These are phyloP conservation scores for Budorcas taxicolor DNA, from an alignment of 2,113 vertebrate genomes.

Conservation along the genomic window DNA sequence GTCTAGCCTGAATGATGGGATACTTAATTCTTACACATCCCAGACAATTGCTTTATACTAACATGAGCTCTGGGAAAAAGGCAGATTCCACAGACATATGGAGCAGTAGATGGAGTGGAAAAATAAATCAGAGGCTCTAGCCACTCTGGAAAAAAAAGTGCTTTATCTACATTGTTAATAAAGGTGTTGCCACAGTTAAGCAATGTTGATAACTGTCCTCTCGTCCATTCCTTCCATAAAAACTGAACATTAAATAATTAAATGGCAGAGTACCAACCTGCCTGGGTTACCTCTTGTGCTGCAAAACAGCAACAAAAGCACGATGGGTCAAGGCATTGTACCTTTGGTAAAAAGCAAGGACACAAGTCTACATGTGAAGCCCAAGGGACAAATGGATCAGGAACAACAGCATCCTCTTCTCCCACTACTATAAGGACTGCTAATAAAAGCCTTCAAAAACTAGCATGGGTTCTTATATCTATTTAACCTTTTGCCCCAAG, in stretches of 20 bases:
- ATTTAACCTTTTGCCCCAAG: constrained; percentile 87
- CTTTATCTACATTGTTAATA: constrained; percentile 82
- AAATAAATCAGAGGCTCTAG: constrained; percentile 86
- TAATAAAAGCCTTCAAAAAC: constrained; percentile 85
- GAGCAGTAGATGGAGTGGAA: constrained; percentile 89
- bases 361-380: constrained; percentile 75
- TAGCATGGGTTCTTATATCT: constrained; percentile 85
- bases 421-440: constrained; percentile 75
- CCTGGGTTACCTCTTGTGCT: constrained; percentile 58
- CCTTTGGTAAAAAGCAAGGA: constrained; percentile 69
- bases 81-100: constrained; percentile 91
- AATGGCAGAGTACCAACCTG: constrained; percentile 49
- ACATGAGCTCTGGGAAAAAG: constrained; percentile 90
- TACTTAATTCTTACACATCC: constrained; percentile 97
- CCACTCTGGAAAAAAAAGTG: constrained; percentile 74
- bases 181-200: constrained; percentile 78
- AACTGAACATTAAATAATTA: constrained; percentile 76
- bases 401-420: constrained; percentile 74
- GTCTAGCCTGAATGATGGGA: constrained; percentile 96
- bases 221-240: constrained; percentile 69
- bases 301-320: not conserved
- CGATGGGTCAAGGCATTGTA: constrained; percentile 44
- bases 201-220: constrained; percentile 62
- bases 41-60: constrained; percentile 94
- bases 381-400: constrained; percentile 65